These are phyloP conservation scores for Rhagium mordax DNA, from an alignment of 2,888 invertebrate species.

Conservation along the genomic window DNA sequence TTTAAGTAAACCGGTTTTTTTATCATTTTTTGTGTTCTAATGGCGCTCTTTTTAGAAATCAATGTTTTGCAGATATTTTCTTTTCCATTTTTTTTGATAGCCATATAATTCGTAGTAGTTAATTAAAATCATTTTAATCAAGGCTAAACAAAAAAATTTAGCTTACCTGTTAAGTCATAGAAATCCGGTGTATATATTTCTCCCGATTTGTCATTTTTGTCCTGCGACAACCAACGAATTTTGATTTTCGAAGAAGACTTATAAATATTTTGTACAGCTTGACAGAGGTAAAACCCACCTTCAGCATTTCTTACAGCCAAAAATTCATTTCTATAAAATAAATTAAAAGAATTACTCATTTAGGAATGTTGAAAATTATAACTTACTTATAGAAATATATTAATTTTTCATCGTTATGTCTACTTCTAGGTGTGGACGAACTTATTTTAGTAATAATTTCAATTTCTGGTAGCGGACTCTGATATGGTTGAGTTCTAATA, in stretches of 20 bases:
- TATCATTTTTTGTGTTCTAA: too few species aligned
- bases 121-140: too few species aligned
- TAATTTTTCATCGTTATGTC: constrained; percentile 82
- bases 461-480: constrained; percentile 86
- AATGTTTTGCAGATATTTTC: too few species aligned
- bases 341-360: constrained; percentile 38
- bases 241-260: constrained; percentile 88
- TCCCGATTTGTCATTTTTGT: constrained; percentile 77
- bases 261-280: constrained; percentile 92
- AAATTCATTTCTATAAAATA: constrained; percentile 83
- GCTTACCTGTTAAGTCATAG: constrained; percentile 86
- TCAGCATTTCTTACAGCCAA: constrained; percentile 92
- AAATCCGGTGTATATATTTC: constrained; percentile 91
- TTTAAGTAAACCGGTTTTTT: too few species aligned
- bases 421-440: constrained; percentile 73
- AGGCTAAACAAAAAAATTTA: too few species aligned
- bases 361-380: constrained; percentile 5
- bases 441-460: constrained; percentile 84
- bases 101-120: too few species aligned
- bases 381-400: constrained; percentile 90
- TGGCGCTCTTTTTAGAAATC: too few species aligned
- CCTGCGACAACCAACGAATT: constrained; percentile 92
- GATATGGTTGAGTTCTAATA: constrained; percentile 84
- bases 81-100: too few species aligned
- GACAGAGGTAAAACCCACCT: constrained; percentile 90